phyloP scores from a whole-genome alignment of 1,140 invertebrate genomes.

The Papilio machaon region DNA sequence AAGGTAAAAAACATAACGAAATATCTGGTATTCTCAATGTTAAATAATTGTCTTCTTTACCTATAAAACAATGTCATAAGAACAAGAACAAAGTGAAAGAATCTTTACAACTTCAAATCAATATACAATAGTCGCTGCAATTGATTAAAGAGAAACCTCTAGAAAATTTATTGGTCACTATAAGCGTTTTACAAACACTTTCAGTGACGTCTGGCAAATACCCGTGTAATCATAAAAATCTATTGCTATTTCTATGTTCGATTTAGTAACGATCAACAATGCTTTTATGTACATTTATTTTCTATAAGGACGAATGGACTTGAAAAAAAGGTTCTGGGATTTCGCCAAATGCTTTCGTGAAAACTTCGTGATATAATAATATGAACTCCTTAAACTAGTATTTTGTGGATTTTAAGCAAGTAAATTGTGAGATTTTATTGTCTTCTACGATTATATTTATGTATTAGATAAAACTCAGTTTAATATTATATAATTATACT shows the following conservation, averaged over 20 bases:
- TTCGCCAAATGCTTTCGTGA: background rate
- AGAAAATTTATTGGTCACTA: constrained; percentile 10
- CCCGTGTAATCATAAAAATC: constrained; percentile 14
- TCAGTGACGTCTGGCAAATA: background rate
- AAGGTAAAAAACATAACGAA: background rate
- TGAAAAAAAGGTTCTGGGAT: background rate
- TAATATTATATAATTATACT: too few species aligned
- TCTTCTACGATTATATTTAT: too few species aligned
- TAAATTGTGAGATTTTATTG: too few species aligned
- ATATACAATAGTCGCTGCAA: constrained; percentile 8
- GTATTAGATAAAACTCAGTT: too few species aligned
- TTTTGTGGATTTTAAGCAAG: background rate
- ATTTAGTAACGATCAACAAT: constrained; percentile 1
- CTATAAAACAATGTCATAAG: background rate
- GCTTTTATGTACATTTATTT: constrained; percentile 18
- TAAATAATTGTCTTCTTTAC: too few species aligned
- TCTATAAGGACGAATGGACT: background rate
- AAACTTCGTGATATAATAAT: background rate
- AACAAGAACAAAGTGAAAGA: background rate
- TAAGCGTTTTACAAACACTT: constrained; percentile 9
- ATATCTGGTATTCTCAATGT: background rate
- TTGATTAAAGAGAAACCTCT: constrained; percentile 30
- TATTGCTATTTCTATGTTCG: constrained; percentile 1
- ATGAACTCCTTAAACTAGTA: background rate
- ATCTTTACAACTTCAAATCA: constrained; percentile 24